phyloP scores from a whole-genome alignment of 2,113 vertebrate genomes.

The Gulo gulo region DNA sequence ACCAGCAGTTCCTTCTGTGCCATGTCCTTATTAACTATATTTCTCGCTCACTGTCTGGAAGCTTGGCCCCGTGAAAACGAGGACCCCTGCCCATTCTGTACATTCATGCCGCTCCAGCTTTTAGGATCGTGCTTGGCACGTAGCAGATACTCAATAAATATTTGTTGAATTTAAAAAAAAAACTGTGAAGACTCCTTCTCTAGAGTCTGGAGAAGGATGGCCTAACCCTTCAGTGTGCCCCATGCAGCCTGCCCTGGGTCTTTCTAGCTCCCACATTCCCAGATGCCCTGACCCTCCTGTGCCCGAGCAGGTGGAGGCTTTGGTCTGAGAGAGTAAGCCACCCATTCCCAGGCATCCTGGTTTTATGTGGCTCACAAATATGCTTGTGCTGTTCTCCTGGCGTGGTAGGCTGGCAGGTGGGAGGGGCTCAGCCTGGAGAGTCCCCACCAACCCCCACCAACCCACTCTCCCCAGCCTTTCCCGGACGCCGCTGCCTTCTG shows the following conservation, averaged over 20 bases:
- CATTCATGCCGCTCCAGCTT: neutral
- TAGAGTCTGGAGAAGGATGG: neutral
- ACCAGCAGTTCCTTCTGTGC: neutral
- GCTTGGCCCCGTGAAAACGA: neutral
- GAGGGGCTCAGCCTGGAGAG: neutral
- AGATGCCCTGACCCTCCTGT: neutral
- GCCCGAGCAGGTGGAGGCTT: neutral
- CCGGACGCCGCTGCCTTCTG: neutral
- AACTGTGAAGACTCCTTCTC: rapidly evolving
- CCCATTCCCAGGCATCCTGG: neutral
- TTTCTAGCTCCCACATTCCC: neutral
- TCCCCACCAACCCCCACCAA: neutral
- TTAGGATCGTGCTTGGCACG: neutral
- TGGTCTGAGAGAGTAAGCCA: neutral
- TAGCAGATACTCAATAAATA: neutral
- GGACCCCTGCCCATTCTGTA: neutral
- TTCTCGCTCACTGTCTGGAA: neutral
- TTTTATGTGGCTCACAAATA: rapidly evolving
- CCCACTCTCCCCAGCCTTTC: neutral
- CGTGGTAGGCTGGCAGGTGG: neutral
- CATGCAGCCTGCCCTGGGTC: too few species aligned
- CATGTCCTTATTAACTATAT: neutral
- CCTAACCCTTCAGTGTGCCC: neutral
- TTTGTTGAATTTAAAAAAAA: neutral
- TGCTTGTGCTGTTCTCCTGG: rapidly evolving